Evolutionary conservation across 2,113 vertebrate species (phyloP).

Genomic region (Stictonetta naevosa): DNA sequence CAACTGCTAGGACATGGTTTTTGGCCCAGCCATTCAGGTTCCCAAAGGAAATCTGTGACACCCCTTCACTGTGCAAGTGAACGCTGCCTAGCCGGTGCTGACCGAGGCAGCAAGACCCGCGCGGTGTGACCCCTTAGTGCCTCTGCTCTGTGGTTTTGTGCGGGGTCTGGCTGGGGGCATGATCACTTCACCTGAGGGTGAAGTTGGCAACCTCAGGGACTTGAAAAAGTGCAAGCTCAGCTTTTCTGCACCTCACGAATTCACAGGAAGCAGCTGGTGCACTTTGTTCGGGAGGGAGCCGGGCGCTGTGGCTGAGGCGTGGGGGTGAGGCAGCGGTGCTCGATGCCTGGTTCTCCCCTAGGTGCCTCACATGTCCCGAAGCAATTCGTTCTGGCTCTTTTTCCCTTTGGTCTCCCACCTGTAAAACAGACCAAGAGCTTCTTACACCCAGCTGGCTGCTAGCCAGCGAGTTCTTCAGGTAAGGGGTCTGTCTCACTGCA

Average conservation of each 20-base stretch:
- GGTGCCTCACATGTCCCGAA: background rate
- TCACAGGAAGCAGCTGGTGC: background rate
- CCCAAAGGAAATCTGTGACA: background rate
- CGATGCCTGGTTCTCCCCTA: background rate
- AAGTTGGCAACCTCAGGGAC: background rate
- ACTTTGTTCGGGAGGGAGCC: background rate
- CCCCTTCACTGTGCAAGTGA: background rate
- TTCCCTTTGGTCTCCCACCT: background rate
- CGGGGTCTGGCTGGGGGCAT: background rate
- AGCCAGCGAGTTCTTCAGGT: background rate
- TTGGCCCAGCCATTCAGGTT: background rate
- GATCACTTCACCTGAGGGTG: background rate
- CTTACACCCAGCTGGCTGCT: background rate
- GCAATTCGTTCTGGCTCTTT: background rate
- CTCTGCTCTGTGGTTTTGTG: background rate
- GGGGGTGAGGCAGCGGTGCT: background rate
- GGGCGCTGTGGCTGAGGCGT: background rate
- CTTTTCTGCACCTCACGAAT: background rate
- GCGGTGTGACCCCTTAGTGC: background rate
- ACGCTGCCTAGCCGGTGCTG: background rate
- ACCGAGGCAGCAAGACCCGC: background rate
- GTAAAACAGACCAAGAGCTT: background rate
- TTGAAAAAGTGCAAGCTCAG: background rate
- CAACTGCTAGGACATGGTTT: background rate
- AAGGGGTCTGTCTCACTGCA: background rate